Evolutionary conservation across 2,113 vertebrate genomes (phyloP), one percentile per base, ranked within the genome.

Genomic region (Callaeas wilsoni): DNA sequence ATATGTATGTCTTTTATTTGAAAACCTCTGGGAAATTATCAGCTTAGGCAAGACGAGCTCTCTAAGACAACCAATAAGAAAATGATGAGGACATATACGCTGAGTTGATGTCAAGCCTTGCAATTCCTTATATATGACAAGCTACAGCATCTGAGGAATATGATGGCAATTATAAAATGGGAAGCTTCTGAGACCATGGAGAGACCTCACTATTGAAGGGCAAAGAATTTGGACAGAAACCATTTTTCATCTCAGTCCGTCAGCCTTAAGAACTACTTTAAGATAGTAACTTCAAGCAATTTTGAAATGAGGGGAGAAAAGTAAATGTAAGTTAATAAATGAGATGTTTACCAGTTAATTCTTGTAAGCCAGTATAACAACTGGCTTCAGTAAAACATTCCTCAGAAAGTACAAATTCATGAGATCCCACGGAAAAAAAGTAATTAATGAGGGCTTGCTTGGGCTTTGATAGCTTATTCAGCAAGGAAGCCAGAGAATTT

Each of bases 1-100:
- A 68, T 79, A 81, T 9, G 8, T 82, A 49, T 76, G 81, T 46
- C 62, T 96, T 96, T 96, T 52, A 87, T 91, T 97, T 62, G 23
- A 87, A 96, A 94, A 93, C 49, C 75, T 93, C 83, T 87, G 53
- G 33, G 83, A 95, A 82, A 86, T 73, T 84, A 76, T 93, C 75
- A 95, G 13, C 41, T 93, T 32, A 22, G 52, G 64, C 64, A 94
- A 93, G 84, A 91, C 70, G 62, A 96, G 65, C 79, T 91, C 81
- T 96, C 93, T 86, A 91, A 93, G 93, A 93, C 63, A 81, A 91
- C 52, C 75, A 84, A 25, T 29, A 65, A 57, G 30, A 83, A 85
- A 94, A 71, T 17, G 15, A 53, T 4, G 10, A 42, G 33, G 30
- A 63, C 3, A 39, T 4, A 30, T 20, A 60, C 0, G 1, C 19